phyloP scores from a whole-genome alignment of 1,140 invertebrate genomes.

The Drosophila prosaltans region DNA sequence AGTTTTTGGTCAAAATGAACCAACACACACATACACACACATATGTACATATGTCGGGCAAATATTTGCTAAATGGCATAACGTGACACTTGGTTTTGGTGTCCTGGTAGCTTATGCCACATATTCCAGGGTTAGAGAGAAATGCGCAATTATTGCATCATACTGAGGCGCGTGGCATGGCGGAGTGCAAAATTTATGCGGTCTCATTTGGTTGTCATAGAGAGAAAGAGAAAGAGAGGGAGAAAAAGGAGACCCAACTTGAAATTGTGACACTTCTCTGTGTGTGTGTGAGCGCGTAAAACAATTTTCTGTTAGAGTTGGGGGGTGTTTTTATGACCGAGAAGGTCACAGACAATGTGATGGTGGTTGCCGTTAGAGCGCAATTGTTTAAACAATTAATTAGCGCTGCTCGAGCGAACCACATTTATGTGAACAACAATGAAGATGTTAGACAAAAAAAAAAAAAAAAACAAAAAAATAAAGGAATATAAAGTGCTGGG shows the following conservation, averaged over 20 bases:
- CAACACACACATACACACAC: neutral
- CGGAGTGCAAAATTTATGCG: slow-evolving; percentile 57
- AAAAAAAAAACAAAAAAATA: slow-evolving; percentile 28
- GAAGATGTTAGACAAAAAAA: slow-evolving; percentile 47
- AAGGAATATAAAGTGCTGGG: slow-evolving; percentile 37
- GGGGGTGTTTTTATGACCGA: slow-evolving; percentile 53
- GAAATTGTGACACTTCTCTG: slow-evolving; percentile 72
- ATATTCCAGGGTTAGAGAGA: slow-evolving; percentile 44
- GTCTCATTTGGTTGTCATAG: slow-evolving; percentile 52
- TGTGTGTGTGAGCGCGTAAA: slow-evolving; percentile 47
- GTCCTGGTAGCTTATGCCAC: slow-evolving; percentile 39
- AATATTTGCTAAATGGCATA: slow-evolving; percentile 35
- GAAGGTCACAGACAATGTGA: slow-evolving; percentile 47
- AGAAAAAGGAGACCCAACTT: slow-evolving; percentile 29
- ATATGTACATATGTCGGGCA: slow-evolving; percentile 37
- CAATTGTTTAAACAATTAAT: slow-evolving; percentile 76
- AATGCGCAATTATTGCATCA: slow-evolving; percentile 59
- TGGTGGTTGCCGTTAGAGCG: slow-evolving; percentile 55
- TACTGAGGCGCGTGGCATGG: slow-evolving; percentile 31
- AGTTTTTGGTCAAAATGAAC: slow-evolving; percentile 23
- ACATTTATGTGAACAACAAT: slow-evolving; percentile 48
- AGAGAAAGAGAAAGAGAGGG: neutral
- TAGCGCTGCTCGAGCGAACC: slow-evolving; percentile 60
- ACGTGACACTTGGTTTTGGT: slow-evolving; percentile 29
- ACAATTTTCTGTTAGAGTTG: slow-evolving; percentile 54